Evolutionary conservation across 2,797 vertebrate species (phyloP).

Genomic region (Schizopygopsis malacanthus): DNA sequence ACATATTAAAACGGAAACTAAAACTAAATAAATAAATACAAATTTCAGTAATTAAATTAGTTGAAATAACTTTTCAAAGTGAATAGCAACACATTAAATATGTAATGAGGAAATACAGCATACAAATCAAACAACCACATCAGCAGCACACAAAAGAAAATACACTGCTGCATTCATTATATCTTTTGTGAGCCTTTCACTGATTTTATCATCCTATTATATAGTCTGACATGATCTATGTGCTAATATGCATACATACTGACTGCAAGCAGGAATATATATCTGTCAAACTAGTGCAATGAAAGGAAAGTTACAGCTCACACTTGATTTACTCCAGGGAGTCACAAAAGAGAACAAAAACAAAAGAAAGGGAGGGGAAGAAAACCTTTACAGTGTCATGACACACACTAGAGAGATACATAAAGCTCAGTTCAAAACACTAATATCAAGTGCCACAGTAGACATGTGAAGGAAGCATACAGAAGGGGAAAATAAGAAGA

Average conservation of each 20-base stretch:
- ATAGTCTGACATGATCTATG: not conserved
- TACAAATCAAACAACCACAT: not conserved
- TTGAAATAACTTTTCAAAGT: not conserved
- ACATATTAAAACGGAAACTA: not conserved
- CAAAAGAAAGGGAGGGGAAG: not conserved
- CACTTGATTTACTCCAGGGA: not conserved
- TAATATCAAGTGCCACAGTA: slow-evolving; percentile 7
- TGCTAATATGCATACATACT: not conserved
- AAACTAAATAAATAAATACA: not conserved
- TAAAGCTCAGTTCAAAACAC: slow-evolving; percentile 19
- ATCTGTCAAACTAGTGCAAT: not conserved
- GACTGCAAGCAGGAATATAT: not conserved
- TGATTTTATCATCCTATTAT: slow-evolving; percentile 6
- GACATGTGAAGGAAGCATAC: not conserved
- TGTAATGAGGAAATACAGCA: not conserved
- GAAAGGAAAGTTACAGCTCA: not conserved
- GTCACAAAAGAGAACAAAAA: slow-evolving; percentile 2
- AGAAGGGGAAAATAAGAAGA: not conserved
- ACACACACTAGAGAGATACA: not conserved
- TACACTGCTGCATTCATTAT: not conserved
- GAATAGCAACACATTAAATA: not conserved
- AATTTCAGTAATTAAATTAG: not conserved
- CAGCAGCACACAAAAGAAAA: not conserved
- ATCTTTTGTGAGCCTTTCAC: not conserved
- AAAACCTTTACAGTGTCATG: not conserved